A percentile compares a stretch with the other conserved stretches of the same genome.
These are phyloP conservation scores for Achlya flavicornis DNA, from an alignment of 2,888 invertebrate species.

Conservation along the genomic window DNA sequence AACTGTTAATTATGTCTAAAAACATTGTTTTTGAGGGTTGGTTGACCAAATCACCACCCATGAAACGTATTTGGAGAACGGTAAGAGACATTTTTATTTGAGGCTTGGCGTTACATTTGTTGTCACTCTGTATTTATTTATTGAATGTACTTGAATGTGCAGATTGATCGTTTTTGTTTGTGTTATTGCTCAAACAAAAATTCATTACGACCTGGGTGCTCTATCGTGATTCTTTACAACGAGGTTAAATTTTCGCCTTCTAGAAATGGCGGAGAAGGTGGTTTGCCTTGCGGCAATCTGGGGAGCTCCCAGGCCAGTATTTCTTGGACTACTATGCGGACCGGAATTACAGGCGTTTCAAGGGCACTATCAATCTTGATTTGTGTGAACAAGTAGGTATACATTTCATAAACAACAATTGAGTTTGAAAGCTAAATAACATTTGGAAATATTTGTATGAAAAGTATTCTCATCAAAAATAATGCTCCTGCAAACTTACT, in stretches of 20 bases:
- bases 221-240: slow-evolving; percentile 29
- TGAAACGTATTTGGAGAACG: slow-evolving; percentile 95
- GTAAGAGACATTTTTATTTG: slow-evolving; percentile 85
- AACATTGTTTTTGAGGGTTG: slow-evolving; percentile 95
- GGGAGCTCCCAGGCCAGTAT: slow-evolving; percentile 96
- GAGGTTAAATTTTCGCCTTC: slow-evolving; percentile 25
- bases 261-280: slow-evolving; percentile 98
- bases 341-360: slow-evolving; percentile 91
- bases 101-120: slow-evolving; percentile 49
- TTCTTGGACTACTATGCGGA: slow-evolving; percentile 97
- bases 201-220: not conserved
- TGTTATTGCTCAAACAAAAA: not conserved
- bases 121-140: slow-evolving; percentile 51
- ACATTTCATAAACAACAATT: not conserved
- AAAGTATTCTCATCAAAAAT: slow-evolving; percentile 1
- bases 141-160: slow-evolving; percentile 25
- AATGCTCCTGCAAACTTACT: not conserved
- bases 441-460: not conserved
- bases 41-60: slow-evolving; percentile 97
- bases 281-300: slow-evolving; percentile 95
- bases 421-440: not conserved
- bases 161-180: slow-evolving; percentile 23
- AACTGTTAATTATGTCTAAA: slow-evolving; percentile 64
- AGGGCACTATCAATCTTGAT: slow-evolving; percentile 96
- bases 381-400: slow-evolving; percentile 94